phyloP scores from a whole-genome alignment of 2,797 vertebrate species.

The Ctenopoma multispine region DNA sequence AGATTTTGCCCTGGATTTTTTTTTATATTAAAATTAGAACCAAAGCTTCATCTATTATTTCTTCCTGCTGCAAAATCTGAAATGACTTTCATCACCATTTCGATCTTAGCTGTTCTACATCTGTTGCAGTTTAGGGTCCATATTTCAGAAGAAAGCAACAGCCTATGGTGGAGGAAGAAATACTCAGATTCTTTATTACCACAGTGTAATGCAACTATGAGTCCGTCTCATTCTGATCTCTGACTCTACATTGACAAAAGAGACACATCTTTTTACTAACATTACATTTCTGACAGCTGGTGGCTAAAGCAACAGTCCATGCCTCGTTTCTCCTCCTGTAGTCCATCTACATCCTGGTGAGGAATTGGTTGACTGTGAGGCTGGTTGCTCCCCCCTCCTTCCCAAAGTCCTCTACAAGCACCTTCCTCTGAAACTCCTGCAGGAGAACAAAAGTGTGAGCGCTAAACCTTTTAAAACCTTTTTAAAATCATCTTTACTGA shows the following conservation, averaged over 20 bases:
- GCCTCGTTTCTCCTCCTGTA: background rate
- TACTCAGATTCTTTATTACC: background rate
- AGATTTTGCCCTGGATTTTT: too few relatives aligned
- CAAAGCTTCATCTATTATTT: background rate
- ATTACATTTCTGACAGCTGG: background rate
- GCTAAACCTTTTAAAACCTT: too few relatives aligned
- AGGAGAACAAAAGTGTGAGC: background rate
- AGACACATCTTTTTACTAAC: background rate
- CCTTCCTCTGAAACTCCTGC: slow-evolving; percentile 81
- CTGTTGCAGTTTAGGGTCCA: background rate
- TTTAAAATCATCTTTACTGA: background rate
- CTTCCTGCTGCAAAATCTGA: background rate
- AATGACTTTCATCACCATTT: background rate
- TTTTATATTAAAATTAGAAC: background rate
- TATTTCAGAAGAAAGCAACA: background rate
- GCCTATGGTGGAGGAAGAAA: background rate
- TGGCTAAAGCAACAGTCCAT: background rate
- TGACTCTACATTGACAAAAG: too few relatives aligned
- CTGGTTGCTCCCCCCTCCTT: slow-evolving; percentile 26
- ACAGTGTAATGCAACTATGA: background rate
- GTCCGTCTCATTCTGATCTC: background rate
- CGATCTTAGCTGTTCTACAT: too few relatives aligned
- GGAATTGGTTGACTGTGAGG: slow-evolving; percentile 39
- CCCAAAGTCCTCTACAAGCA: slow-evolving; percentile 72
- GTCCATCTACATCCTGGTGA: slow-evolving; percentile 68